Evolutionary conservation across 2,888 invertebrate genomes (phyloP), one percentile per base, ranked within the genome.

Genomic region (Shargacucullia verbasci): DNA sequence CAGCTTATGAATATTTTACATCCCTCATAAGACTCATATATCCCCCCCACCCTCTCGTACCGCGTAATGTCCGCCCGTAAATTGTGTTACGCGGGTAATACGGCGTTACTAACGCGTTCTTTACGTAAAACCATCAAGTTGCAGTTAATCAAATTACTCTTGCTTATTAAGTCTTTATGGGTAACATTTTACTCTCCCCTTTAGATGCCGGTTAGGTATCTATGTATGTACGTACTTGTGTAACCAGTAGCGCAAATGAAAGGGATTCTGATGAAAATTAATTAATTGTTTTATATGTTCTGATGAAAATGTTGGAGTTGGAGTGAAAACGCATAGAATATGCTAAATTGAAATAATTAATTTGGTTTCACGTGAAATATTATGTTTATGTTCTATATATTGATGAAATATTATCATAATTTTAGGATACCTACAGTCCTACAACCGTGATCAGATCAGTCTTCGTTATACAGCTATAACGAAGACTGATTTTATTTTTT

Each of bases 1-100:
- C 68, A 67, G 71, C 80, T 80, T 82, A 86, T 86, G 85, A 86
- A 86, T 86, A 86, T 86, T 85, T 86, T 79, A 86, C 77, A 78
- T 78, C 78, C 63, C 76, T 78, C 70, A 73, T 70, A 72, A 73
- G 78, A 59, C 71, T 72, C 75, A 70, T 69, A 65, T 49, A 54
- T 56, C 47, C 69, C 70, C 50, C 67, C 44, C 47, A 20, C 9
- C 29, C 29, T 29, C 29, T 9, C 29, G 9, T 25, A 55, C 61
- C 60, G 47, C 53, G 67, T 78, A 80, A 83, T 78, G 80, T 78
- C 78, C 69, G 69, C 74, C 76, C 75, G 77, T 82, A 83, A 82
- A 80, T 83, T 79, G 71, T 63, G 41, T 66, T 54, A 55, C 34
- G 43, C 20, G 54, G 41, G 49, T 55, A 68, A 68, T 52, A 60